Evolutionary conservation across 2,797 vertebrate species (phyloP).

Genomic region (Steatocranus sp.): DNA sequence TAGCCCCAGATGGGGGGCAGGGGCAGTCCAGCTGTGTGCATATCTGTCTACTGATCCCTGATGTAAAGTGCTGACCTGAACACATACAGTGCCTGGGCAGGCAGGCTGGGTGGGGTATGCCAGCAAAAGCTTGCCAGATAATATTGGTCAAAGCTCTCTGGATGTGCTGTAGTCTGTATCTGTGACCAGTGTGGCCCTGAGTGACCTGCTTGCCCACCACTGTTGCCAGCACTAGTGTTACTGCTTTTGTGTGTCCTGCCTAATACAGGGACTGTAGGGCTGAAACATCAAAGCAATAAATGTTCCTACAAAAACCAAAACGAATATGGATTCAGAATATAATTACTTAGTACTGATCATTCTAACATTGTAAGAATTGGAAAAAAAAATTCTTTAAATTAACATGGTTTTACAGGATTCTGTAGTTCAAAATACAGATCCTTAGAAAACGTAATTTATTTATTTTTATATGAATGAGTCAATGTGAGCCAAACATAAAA

Average conservation of each 20-base stretch:
- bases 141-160: slow-evolving; percentile 37
- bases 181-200: background rate
- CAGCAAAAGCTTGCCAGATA: slow-evolving; percentile 59
- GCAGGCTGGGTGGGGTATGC: slow-evolving; percentile 18
- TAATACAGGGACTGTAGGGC: background rate
- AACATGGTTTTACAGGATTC: background rate
- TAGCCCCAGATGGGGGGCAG: slow-evolving; percentile 23
- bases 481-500: background rate
- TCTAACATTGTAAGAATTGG: background rate
- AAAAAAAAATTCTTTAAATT: background rate
- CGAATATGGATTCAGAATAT: background rate
- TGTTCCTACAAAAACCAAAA: background rate
- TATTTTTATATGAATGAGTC: background rate
- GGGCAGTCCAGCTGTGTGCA: slow-evolving; percentile 25
- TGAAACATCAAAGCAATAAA: background rate
- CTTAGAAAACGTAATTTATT: background rate
- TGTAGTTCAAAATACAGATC: background rate
- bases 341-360: background rate
- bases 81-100: slow-evolving; percentile 29
- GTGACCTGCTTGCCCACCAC: background rate
- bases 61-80: slow-evolving; percentile 67
- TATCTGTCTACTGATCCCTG: slow-evolving; percentile 51
- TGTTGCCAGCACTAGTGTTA: background rate
- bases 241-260: background rate
- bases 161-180: slow-evolving; percentile 28